Percentiles rank a stretch among this genome's conserved stretches.
Evolutionary conservation across 2,888 invertebrate species (phyloP).

Genomic region (Lasioglossum lativentre): DNA sequence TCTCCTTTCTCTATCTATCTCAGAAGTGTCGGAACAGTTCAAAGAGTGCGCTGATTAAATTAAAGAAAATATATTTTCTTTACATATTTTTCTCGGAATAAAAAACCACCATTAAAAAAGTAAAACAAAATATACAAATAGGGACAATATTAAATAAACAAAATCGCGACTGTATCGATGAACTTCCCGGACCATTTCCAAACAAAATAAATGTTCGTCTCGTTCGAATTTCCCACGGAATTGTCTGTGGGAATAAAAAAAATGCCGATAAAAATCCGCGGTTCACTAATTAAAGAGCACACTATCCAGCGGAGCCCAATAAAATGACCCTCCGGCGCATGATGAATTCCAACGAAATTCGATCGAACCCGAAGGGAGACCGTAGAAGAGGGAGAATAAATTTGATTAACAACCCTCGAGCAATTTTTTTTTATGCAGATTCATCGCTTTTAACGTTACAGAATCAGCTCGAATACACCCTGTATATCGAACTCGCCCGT

Average conservation of each 20-base stretch:
- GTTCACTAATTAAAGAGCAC: neutral
- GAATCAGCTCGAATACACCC: neutral
- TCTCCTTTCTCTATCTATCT: too few species aligned
- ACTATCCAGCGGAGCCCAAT: neutral
- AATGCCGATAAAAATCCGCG: neutral
- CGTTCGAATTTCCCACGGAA: neutral
- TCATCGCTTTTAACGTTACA: neutral
- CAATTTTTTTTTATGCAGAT: neutral
- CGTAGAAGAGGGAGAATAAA: neutral
- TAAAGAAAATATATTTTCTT: too few species aligned
- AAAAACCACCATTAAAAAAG: too few species aligned
- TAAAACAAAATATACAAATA: too few species aligned
- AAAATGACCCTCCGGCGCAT: neutral
- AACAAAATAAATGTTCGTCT: neutral
- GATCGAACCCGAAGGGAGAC: neutral
- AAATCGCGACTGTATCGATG: neutral
- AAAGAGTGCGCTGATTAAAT: too few species aligned
- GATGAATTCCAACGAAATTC: neutral
- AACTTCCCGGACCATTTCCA: too few species aligned
- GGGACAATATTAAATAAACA: neutral
- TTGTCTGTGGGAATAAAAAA: neutral
- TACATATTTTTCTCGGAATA: too few species aligned
- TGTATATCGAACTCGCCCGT: constrained; percentile 52
- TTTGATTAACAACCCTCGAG: neutral
- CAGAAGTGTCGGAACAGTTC: too few species aligned